A percentile compares a stretch with the other conserved stretches of the same genome.
phyloP scores from a whole-genome alignment of 2,888 invertebrate species.

The Dromius quadrimaculatus region DNA sequence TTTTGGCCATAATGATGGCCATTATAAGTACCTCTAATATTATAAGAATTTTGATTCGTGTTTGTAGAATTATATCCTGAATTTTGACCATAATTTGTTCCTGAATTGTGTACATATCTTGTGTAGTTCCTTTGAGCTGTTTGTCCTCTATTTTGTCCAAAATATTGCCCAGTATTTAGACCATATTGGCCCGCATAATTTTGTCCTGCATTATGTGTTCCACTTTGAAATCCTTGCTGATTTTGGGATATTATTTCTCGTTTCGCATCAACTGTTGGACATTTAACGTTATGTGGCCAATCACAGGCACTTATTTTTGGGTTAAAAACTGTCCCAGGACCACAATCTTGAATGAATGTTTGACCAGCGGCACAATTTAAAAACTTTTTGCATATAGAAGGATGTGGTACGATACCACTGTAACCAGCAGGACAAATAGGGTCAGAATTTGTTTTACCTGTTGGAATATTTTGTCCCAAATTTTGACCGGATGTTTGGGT shows the following conservation, averaged over 20 bases:
- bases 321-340: constrained; percentile 73
- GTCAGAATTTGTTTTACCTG: not conserved
- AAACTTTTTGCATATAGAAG: constrained; percentile 73
- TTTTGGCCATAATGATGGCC: too few species aligned
- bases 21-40: too few species aligned
- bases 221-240: too few species aligned
- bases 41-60: too few species aligned
- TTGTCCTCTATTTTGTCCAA: not conserved
- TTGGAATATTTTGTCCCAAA: not conserved
- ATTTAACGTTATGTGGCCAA: constrained; percentile 68
- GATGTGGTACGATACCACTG: constrained; percentile 72
- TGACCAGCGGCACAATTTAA: constrained; percentile 73
- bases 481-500: not conserved
- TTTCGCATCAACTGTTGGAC: constrained; percentile 55
- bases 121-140: not conserved
- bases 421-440: constrained; percentile 67
- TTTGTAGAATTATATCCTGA: not conserved
- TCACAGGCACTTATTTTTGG: constrained; percentile 70
- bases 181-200: not conserved
- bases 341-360: constrained; percentile 70
- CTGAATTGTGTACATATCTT: not conserved
- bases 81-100: not conserved
- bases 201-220: not conserved
- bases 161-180: constrained; percentile 4
- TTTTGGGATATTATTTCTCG: not conserved